A percentile compares a stretch with the other conserved stretches of the same genome.
Conservation (phyloP, 2,113 vertebrate genomes). For the Muntiacus muntjak region DNA sequence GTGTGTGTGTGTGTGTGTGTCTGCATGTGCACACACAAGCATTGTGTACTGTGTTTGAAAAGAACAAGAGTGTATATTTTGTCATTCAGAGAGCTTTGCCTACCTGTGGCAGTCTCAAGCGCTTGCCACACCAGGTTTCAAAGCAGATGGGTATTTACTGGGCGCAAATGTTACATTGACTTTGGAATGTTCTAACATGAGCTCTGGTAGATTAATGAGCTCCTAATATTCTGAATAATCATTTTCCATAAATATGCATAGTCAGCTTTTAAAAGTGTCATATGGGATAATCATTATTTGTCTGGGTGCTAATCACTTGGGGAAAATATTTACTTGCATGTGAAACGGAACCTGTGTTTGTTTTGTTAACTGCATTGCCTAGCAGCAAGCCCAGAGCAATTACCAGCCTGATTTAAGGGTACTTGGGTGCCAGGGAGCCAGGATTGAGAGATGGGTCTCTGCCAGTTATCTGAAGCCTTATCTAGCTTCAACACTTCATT, state of each 20-base stretch:
- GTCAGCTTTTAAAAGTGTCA: conserved; percentile 66
- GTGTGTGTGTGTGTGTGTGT: too few species aligned
- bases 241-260: conserved; percentile 64
- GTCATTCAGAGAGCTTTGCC: not conserved
- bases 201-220: conserved; percentile 48
- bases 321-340: conserved; percentile 61
- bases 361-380: conserved; percentile 51
- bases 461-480: not conserved
- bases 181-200: conserved; percentile 52
- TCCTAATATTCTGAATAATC: conserved; percentile 64
- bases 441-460: not conserved
- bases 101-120: conserved; percentile 31
- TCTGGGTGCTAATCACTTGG: conserved; percentile 49
- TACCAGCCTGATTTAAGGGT: conserved; percentile 38
- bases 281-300: conserved; percentile 56
- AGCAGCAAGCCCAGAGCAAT: conserved; percentile 53
- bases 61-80: not conserved
- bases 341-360: conserved; percentile 57
- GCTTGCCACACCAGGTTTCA: conserved; percentile 35
- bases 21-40: not conserved
- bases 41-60: not conserved
- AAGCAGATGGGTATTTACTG: conserved; percentile 66
- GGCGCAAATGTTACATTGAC: conserved; percentile 39
- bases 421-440: not conserved
- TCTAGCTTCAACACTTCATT: not conserved